Evolutionary conservation across 2,888 invertebrate genomes (phyloP).

Genomic region (Lysandra bellargus): DNA sequence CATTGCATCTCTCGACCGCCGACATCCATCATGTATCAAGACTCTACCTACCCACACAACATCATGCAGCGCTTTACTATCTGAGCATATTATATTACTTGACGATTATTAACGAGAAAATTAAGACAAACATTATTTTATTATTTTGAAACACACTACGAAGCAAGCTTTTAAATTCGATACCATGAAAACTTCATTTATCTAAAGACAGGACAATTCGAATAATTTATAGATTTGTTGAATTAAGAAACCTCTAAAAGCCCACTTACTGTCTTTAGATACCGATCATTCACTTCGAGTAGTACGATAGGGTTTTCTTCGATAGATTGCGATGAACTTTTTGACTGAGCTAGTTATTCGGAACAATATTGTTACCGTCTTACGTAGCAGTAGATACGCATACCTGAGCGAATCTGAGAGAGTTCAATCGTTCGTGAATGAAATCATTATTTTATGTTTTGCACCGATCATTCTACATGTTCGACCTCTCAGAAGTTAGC

Average conservation of each 20-base stretch:
- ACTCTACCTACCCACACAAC: slow-evolving; percentile 60
- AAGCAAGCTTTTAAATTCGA: slow-evolving; percentile 58
- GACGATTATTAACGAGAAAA: slow-evolving; percentile 10
- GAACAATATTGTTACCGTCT: slow-evolving; percentile 43
- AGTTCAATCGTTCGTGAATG: slow-evolving; percentile 67
- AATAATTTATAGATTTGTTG: not conserved
- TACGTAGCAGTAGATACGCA: slow-evolving; percentile 52
- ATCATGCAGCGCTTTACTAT: slow-evolving; percentile 53
- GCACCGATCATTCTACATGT: slow-evolving; percentile 32
- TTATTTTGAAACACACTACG: slow-evolving; percentile 54
- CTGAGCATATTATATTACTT: not conserved
- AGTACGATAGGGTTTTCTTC: slow-evolving; percentile 35
- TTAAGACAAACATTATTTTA: slow-evolving; percentile 22
- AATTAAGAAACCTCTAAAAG: not conserved
- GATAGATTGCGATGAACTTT: slow-evolving; percentile 33
- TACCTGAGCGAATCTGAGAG: slow-evolving; percentile 76
- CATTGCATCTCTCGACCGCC: slow-evolving; percentile 56
- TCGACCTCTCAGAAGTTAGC: slow-evolving; percentile 19
- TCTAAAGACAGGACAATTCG: slow-evolving; percentile 38
- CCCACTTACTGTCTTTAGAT: slow-evolving; percentile 41
- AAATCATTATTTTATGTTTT: slow-evolving; percentile 31
- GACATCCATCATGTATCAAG: slow-evolving; percentile 66
- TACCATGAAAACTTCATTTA: slow-evolving; percentile 33
- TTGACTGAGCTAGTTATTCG: slow-evolving; percentile 39
- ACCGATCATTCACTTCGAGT: slow-evolving; percentile 43